Base-by-base conservation (phyloP, 2,888 invertebrate species). In the Miltochrista miniata region DNA sequence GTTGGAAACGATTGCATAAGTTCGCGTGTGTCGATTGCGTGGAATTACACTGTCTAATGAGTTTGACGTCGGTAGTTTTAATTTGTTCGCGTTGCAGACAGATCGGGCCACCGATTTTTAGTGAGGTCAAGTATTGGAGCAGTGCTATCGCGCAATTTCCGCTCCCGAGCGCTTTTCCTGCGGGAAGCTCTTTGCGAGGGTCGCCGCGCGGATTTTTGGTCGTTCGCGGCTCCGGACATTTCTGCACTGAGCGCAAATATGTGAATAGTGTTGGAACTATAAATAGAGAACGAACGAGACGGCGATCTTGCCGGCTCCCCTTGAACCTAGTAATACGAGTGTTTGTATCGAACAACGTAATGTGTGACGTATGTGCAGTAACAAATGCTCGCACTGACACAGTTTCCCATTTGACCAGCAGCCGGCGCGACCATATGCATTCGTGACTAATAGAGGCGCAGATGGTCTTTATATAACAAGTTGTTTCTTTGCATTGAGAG, bases 261-360 rank as follows among this genome's bases (percentile, higher is more conserved):
- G 83, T 83, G 83, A 90, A 89, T 89, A 89, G 87, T 86, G 77
- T 81, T 79, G 79, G 68, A 74, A 81, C 89, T 91, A 91, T 89
- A 85, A 91, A 90, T 91, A 91, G 90, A 84, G 84, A 74, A 79
- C 74, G 83, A 87, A 84, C 83, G 85, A 87, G 86, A 83, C 84
- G 81, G 83, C 84, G 80, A 82, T 85, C 77, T 79, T 80, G 87
- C 87, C 77, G 83, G 90, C 79, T 91, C 85, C 90, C 91, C 91
- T 91, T 91, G 91, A 91, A 91, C 91, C 90, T 88, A 87, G 80
- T 71, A 75, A 69, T 79, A 78, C 77, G 77, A 72, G 75, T 74
- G 77, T 77, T 79, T 78, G 74, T 77, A 72, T 63, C 68, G 68
- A 68, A 78, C 79, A 75, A 79, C 87, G 84, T 87, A 87, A 87